These are phyloP conservation scores for Rhopalosiphum padi DNA, from an alignment of 1,140 invertebrate species.

Conservation along the genomic window DNA sequence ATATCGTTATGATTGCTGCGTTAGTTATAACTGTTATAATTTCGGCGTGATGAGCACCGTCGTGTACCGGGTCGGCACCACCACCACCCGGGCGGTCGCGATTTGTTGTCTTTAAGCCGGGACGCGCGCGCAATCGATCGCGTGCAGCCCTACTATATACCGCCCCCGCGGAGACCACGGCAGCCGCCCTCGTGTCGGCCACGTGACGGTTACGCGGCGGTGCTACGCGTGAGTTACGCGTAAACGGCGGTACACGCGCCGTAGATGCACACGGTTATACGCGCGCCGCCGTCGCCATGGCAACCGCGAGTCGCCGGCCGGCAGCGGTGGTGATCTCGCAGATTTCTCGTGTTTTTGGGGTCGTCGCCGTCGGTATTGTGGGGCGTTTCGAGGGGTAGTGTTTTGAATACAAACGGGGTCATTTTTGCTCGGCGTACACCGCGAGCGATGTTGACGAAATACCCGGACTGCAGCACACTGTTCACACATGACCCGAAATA, in stretches of 20 bases:
- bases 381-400: not conserved
- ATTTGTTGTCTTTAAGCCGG: not conserved
- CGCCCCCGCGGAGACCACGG: not conserved
- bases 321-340: not conserved
- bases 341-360: slow-evolving; percentile 11
- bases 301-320: not conserved
- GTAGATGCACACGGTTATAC: not conserved
- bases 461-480: not conserved
- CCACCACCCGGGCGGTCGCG: not conserved
- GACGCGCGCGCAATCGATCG: slow-evolving; percentile 48
- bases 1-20: too few relatives aligned
- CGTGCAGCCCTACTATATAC: not conserved
- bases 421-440: not conserved
- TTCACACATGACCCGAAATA: too few relatives aligned
- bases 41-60: not conserved
- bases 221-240: not conserved
- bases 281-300: slow-evolving; percentile 1
- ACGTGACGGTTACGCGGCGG: slow-evolving; percentile 35
- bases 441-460: not conserved
- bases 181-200: slow-evolving; percentile 42
- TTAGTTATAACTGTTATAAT: not conserved
- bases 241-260: not conserved
- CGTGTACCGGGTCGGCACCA: not conserved
- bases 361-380: not conserved
- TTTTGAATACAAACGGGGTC: not conserved